Evolutionary conservation across 2,888 invertebrate species (phyloP).

Genomic region (Melanotus villosus): DNA sequence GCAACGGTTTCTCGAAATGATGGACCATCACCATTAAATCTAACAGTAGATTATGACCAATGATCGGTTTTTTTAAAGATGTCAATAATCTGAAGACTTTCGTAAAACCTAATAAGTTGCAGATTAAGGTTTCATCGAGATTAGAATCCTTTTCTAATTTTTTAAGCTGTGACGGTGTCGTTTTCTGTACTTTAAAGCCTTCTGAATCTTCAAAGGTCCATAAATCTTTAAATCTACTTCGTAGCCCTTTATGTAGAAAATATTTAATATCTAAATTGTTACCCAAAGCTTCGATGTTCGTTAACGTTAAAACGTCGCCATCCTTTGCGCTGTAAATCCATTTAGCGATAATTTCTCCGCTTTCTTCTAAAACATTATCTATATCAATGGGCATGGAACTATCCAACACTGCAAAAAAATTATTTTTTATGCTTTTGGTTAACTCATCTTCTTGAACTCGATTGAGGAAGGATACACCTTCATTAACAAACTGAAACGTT

Average conservation of each 20-base stretch:
- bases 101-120: conserved; percentile 76
- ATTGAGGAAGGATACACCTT: conserved; percentile 79
- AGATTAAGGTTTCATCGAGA: conserved; percentile 71
- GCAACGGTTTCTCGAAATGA: conserved; percentile 80
- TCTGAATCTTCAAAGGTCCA: conserved; percentile 61
- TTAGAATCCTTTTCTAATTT: conserved; percentile 60
- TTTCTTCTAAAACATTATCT: conserved; percentile 66
- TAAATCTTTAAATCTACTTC: conserved; percentile 69
- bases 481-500: conserved; percentile 74
- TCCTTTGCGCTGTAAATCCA: conserved; percentile 63
- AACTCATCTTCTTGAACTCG: conserved; percentile 69
- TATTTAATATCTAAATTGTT: conserved; percentile 71
- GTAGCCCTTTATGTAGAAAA: conserved; percentile 74
- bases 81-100: conserved; percentile 76
- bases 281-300: conserved; percentile 58
- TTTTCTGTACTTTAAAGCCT: conserved; percentile 65
- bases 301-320: conserved; percentile 58
- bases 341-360: conserved; percentile 59
- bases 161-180: conserved; percentile 59
- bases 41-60: conserved; percentile 83
- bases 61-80: conserved; percentile 76
- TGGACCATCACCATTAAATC: conserved; percentile 81
- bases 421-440: conserved; percentile 17
- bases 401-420: conserved; percentile 51
- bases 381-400: conserved; percentile 58